Evolutionary conservation across 1,140 invertebrate genomes (phyloP), one percentile per base, ranked within the genome.

Genomic region (Pectinophora gossypiella): DNA sequence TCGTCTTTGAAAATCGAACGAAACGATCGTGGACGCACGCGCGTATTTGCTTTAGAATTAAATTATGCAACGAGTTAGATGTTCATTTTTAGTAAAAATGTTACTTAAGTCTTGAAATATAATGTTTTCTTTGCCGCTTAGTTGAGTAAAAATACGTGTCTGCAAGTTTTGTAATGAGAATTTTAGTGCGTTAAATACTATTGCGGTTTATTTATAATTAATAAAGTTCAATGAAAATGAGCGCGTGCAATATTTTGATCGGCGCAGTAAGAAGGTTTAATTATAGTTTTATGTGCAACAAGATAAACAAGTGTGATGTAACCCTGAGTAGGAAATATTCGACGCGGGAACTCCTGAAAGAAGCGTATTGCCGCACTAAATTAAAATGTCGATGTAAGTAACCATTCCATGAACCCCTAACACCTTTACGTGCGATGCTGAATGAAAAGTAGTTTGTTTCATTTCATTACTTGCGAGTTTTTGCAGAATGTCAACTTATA

Each of bases 381-480:
- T 61, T 85, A 43, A 89, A 89, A 76, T 89, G 87, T 66, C 78
- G 75, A 74, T 89, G 88, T 89, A 73, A 86, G 88, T 84, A 40
- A 6, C 23, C 23, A 27, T 27, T 12, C 12, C 23, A 27, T 27
- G 23, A 12, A 12, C 23, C 23, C 5, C 5, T 27, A 27, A n/a
- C 12, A 27, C 12, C 5, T 27, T 6, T 6, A 12, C 5, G 12
- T 27, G 12, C 12, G 5, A 27, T 27, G 23, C 23, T 12, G 5
- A 12, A 27, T 12, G 23, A 27, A 27, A 27, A 27, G n/a, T n/a
- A n/a, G n/a, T n/a, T n/a, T n/a, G n/a, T n/a, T n/a, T n/a, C n/a
- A n/a, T n/a, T n/a, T n/a, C n/a, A n/a, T n/a, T n/a, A n/a, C n/a
- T n/a, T n/a, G n/a, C n/a, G n/a, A n/a, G n/a, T n/a, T n/a, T n/a